A percentile compares a stretch with the other conserved stretches of the same genome.
Evolutionary conservation across 1,140 invertebrate genomes (phyloP).

Genomic region (Aporrectodea caliginosa): DNA sequence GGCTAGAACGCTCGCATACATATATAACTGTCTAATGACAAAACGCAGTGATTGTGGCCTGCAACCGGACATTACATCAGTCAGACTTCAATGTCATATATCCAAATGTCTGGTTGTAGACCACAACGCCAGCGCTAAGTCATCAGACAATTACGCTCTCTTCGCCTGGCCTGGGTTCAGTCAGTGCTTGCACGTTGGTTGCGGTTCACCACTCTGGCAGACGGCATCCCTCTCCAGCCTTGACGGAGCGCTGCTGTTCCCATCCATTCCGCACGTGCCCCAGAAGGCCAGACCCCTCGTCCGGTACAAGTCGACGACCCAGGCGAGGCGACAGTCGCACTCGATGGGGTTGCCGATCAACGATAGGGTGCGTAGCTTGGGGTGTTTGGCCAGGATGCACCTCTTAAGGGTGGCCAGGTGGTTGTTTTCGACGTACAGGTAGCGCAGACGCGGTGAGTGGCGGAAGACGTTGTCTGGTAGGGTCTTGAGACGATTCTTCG

Average conservation of each 20-base stretch:
- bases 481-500: constrained; percentile 1
- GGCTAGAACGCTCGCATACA: too few species aligned
- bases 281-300: not conserved
- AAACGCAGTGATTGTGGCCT: too few species aligned
- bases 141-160: too few species aligned
- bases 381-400: constrained; percentile 17
- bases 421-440: constrained; percentile 30
- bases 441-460: not conserved
- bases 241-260: not conserved
- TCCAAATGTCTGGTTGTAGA: too few species aligned
- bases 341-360: constrained; percentile 27
- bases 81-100: too few species aligned
- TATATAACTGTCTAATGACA: too few species aligned
- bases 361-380: constrained; percentile 24
- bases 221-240: not conserved
- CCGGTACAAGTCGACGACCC: constrained; percentile 10
- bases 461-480: constrained; percentile 6
- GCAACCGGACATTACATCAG: too few species aligned
- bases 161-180: too few species aligned
- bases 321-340: constrained; percentile 26
- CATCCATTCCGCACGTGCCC: not conserved
- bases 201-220: too few species aligned
- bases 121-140: too few species aligned
- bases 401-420: constrained; percentile 7
- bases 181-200: too few species aligned